Conservation (phyloP, 2,113 vertebrate genomes). For the Gymnorhina tibicen region DNA sequence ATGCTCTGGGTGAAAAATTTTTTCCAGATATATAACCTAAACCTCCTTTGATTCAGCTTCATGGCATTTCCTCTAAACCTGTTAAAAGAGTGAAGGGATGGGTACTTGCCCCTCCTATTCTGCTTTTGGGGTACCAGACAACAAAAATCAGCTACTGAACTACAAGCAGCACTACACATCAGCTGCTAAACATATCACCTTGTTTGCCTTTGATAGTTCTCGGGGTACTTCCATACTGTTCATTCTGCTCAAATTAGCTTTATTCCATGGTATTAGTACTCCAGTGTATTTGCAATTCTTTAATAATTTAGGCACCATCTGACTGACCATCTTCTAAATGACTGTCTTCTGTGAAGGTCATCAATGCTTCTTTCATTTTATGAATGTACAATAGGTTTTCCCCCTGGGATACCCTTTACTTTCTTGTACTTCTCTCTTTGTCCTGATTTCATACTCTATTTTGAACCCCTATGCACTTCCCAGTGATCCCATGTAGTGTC, state of each 20-base stretch:
- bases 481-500: background rate
- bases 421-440: background rate
- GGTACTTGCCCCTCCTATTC: background rate
- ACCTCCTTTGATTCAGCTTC: background rate
- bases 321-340: background rate
- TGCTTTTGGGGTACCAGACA: background rate
- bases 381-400: background rate
- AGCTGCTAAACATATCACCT: background rate
- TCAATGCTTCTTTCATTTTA: background rate
- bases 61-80: background rate
- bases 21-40: background rate
- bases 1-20: background rate
- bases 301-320: background rate
- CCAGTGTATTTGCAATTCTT: background rate
- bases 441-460: background rate
- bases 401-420: background rate
- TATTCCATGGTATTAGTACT: background rate
- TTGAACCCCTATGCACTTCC: background rate
- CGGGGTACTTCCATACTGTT: background rate
- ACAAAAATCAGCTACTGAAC: background rate
- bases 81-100: background rate
- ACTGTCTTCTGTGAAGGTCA: background rate
- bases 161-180: background rate
- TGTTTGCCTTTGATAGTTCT: background rate
- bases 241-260: background rate